A percentile compares a stretch with the other conserved stretches of the same genome.
Evolutionary conservation across 2,797 vertebrate species (phyloP).

Genomic region (Esox masquinongy): DNA sequence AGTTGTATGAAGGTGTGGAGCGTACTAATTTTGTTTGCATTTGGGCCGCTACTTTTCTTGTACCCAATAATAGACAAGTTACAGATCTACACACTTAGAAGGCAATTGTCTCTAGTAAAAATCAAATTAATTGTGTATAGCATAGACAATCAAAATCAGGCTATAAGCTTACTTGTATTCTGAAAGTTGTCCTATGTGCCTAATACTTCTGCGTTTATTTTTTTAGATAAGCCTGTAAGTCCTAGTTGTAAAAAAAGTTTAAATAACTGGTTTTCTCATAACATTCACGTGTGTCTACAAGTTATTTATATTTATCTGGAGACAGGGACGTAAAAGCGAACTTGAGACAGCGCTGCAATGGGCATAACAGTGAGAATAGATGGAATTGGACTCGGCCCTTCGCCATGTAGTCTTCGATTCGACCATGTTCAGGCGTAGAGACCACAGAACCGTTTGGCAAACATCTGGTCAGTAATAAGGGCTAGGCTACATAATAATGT

Average conservation of each 20-base stretch:
- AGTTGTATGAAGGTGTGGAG: neutral
- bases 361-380: neutral
- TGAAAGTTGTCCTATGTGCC: neutral
- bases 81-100: neutral
- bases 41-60: neutral
- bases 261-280: neutral
- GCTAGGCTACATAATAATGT: neutral
- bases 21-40: neutral
- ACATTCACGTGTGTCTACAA: neutral
- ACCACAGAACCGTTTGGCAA: slow-evolving; percentile 19
- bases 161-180: neutral
- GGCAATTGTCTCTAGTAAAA: neutral
- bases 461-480: slow-evolving; percentile 12
- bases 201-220: neutral
- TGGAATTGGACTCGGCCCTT: neutral
- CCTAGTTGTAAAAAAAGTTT: neutral
- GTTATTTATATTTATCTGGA: neutral
- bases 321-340: slow-evolving; percentile 33
- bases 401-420: slow-evolving; percentile 13
- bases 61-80: neutral
- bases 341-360: slow-evolving; percentile 23
- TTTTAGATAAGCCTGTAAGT: neutral
- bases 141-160: neutral
- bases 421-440: slow-evolving; percentile 23
- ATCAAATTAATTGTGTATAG: neutral